A percentile compares a stretch with the other conserved stretches of the same genome.
Conservation (phyloP, 2,888 invertebrate species). For the Rotaria macrura region DNA sequence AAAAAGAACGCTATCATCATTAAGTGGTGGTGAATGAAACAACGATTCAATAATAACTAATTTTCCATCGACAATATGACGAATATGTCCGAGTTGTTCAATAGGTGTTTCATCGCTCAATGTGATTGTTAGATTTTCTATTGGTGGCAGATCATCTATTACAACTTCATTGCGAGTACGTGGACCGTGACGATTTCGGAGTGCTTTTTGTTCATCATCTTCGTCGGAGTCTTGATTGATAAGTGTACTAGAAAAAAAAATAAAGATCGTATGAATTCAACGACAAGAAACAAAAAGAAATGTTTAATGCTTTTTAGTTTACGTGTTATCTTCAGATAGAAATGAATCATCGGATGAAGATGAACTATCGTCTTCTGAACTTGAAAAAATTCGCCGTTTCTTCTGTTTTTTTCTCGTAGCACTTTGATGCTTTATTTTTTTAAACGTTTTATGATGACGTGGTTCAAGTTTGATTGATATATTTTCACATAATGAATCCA, state of each 20-base stretch:
- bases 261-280: background rate
- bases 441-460: background rate
- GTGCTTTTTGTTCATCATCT: slow-evolving; percentile 22
- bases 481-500: background rate
- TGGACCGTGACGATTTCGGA: slow-evolving; percentile 17
- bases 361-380: slow-evolving; percentile 20
- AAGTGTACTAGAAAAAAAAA: background rate
- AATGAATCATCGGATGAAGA: background rate
- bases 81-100: slow-evolving; percentile 25
- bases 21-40: slow-evolving; percentile 16
- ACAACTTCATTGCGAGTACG: slow-evolving; percentile 27
- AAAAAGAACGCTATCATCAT: slow-evolving; percentile 31
- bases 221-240: slow-evolving; percentile 3
- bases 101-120: slow-evolving; percentile 21
- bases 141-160: slow-evolving; percentile 29
- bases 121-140: slow-evolving; percentile 25
- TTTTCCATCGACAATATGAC: slow-evolving; percentile 28
- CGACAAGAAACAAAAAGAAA: no score
- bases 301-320: background rate
- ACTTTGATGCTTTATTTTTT: background rate
- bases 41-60: slow-evolving; percentile 28
- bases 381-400: slow-evolving; percentile 13
- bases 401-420: background rate
- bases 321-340: background rate
- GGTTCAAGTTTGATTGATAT: background rate